phyloP scores from a whole-genome alignment of 2,113 vertebrate genomes.

The Daboia siamensis region DNA sequence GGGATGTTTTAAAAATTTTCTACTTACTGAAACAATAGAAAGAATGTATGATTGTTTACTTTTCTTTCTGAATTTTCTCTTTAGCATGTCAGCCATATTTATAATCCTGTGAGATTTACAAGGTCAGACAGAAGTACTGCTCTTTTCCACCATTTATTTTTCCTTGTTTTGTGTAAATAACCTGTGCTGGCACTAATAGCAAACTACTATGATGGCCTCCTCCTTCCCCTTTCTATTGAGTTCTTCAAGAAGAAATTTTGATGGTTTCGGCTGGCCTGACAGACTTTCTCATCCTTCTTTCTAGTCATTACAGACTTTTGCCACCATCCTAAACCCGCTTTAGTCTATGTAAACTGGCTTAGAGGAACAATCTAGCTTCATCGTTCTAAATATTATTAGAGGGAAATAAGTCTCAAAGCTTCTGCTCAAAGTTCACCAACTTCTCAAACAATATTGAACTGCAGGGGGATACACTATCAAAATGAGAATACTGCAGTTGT shows the following conservation, averaged over 20 bases:
- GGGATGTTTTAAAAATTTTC: not conserved
- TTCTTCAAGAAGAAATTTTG: constrained; percentile 12
- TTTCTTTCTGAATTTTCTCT: constrained; percentile 14
- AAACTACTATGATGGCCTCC: constrained; percentile 12
- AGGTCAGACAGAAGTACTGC: not conserved
- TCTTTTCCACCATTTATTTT: constrained; percentile 28
- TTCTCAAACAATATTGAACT: not conserved
- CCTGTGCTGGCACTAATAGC: constrained; percentile 33
- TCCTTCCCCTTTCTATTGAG: not conserved
- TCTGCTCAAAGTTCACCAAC: not conserved
- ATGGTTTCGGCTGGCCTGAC: not conserved
- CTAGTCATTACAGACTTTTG: not conserved
- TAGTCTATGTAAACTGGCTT: not conserved
- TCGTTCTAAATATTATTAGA: not conserved
- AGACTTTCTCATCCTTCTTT: not conserved
- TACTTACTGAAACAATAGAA: fast-evolving
- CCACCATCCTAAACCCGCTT: not conserved
- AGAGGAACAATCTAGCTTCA: not conserved
- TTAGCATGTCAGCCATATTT: constrained; percentile 7
- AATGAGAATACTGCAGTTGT: not conserved
- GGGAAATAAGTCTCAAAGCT: not conserved
- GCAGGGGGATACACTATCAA: not conserved
- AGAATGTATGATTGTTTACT: not conserved
- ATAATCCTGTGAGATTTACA: constrained; percentile 1
- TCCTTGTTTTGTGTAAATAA: constrained; percentile 48